Evolutionary conservation across 2,113 vertebrate species (phyloP), one percentile per base, ranked within the genome.

Genomic region (Miniopterus natalensis): DNA sequence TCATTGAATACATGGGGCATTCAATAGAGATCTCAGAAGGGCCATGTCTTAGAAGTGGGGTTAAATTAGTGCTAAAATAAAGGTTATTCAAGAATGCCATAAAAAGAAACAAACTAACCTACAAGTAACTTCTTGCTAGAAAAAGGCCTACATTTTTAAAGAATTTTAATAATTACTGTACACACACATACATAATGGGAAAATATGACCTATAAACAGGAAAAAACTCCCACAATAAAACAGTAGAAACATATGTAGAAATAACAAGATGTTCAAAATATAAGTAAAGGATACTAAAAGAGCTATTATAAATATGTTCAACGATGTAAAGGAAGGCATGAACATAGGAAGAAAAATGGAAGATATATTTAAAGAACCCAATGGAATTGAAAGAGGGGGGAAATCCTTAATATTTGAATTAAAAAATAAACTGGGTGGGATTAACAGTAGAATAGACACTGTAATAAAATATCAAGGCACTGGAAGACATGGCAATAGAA

Each of bases 261-360:
- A 59, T 74, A 89, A 71, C 40, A 89, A 91, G 68, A 84, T 71
- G 8, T 84, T 84, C 36, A 80, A 57, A 84, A 53, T 83, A 78
- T 25, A 31, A 14, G 55, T 84, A 84, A 71, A 84, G 71, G 75
- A 51, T 74, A 42, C 65, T 79, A 65, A 94, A 63, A 84, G 18
- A n/a, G 2, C 51, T 53, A 23, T 85, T 86, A 42, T 57, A 57
- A 49, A 65, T 51, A 42, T 70, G 5, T 71, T 85, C 36, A 89
- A 20, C 18, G 17, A 79, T 68, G 2, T 47, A 84, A 89, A 92
- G 8, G 20, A 96, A 57, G 21, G 45, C 27, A 13, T 59, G 40
- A 78, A 65, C 20, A 61, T 73, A n/a, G 14, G 70, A 84, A 53
- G 40, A 71, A 92, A 84, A 77, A 66, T 45, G 40, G n/a, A 51